These are phyloP conservation scores for Heteromurus nitidus DNA, from an alignment of 2,888 invertebrate species.

Conservation along the genomic window DNA sequence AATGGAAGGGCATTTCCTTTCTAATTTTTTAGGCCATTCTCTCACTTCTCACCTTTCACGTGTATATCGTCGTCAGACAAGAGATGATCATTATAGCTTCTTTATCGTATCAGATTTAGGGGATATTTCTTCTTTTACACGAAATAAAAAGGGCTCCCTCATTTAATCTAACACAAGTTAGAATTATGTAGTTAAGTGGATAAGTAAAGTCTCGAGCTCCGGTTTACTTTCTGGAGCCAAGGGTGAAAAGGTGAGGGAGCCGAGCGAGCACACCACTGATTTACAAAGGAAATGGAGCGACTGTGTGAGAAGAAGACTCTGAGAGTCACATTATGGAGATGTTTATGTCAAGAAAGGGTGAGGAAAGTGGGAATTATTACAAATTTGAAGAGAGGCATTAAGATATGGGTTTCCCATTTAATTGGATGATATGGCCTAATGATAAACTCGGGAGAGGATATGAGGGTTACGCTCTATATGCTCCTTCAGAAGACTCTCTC, in stretches of 20 bases:
- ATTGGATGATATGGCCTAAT: conserved; percentile 52
- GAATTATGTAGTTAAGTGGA: conserved; percentile 7
- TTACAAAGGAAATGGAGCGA: conserved; percentile 9
- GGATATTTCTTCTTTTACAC: too few species aligned
- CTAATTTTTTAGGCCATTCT: conserved; percentile 33
- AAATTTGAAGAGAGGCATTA: conserved; percentile 52
- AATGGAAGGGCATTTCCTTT: conserved; percentile 42
- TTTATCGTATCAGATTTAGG: not conserved
- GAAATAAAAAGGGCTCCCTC: conserved; percentile 1
- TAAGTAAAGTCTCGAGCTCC: conserved; percentile 43
- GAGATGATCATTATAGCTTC: too few species aligned
- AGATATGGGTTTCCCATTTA: conserved; percentile 47
- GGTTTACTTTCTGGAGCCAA: conserved; percentile 37
- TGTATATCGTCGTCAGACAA: too few species aligned
- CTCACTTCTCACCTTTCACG: conserved; percentile 48
- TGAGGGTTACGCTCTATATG: not conserved
- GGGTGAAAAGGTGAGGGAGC: not conserved
- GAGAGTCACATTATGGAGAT: conserved; percentile 36
- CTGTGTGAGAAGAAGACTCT: conserved; percentile 11
- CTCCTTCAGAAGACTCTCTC: too few species aligned
- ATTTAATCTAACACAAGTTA: conserved; percentile 13
- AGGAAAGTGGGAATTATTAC: conserved; percentile 54
- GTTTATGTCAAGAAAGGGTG: conserved; percentile 51
- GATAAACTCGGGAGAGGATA: conserved; percentile 14
- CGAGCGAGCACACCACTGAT: not conserved